phyloP scores from a whole-genome alignment of 2,797 vertebrate species.

The Smutsia gigantea region DNA sequence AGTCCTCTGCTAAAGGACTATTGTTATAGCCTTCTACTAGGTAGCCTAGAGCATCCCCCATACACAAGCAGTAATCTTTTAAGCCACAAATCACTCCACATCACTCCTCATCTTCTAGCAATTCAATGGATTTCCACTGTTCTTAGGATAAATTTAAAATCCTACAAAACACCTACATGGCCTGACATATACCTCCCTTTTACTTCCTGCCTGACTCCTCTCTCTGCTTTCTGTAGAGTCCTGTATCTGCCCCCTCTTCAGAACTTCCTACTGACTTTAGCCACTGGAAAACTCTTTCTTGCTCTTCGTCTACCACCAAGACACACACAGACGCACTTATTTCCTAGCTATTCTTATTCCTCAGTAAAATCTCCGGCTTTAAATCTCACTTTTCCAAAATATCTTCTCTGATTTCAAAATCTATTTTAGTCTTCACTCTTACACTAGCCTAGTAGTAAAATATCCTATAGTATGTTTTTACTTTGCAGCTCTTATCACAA shows the following conservation, averaged over 20 bases:
- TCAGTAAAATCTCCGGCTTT: background rate
- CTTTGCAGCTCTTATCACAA: background rate
- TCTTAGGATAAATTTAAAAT: background rate
- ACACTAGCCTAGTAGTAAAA: background rate
- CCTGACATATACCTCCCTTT: background rate
- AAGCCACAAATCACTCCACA: background rate
- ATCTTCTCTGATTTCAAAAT: background rate
- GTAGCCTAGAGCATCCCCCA: background rate
- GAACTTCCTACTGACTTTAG: background rate
- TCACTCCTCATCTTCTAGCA: background rate
- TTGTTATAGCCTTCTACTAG: background rate
- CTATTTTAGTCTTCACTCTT: background rate
- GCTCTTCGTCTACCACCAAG: background rate
- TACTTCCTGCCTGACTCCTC: background rate
- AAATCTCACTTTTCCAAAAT: background rate
- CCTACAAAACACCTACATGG: background rate
- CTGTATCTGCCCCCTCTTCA: fast-evolving
- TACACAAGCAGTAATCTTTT: background rate
- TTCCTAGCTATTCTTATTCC: background rate
- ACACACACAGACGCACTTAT: background rate
- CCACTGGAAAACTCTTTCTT: background rate
- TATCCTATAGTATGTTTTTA: background rate
- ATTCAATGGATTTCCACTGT: background rate
- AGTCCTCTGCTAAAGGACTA: background rate
- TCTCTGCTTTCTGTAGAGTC: background rate